Conservation (phyloP, 2,797 vertebrate species). For the Phrynocephalus forsythii region DNA sequence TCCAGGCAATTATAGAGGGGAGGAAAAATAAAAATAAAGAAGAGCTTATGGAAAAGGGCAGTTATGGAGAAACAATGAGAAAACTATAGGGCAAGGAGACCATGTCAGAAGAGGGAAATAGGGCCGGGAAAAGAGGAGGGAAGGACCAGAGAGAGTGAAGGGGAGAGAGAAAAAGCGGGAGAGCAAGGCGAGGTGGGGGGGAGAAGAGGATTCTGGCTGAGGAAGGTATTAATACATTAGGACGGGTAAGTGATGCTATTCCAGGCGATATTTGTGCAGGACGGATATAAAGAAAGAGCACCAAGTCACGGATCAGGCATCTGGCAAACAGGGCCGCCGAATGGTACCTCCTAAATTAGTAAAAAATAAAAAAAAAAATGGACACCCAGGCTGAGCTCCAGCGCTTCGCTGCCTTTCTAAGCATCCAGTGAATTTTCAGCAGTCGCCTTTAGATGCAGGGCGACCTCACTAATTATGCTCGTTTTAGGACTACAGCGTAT, state of each 20-base stretch:
- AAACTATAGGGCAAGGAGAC: neutral
- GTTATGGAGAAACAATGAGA: too few relatives aligned
- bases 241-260: constrained; percentile 15
- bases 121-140: neutral
- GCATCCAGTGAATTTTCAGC: neutral
- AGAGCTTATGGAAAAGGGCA: neutral
- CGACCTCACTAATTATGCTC: neutral
- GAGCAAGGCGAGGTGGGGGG: neutral
- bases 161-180: neutral
- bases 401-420: neutral
- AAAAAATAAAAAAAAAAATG: neutral
- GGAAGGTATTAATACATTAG: neutral
- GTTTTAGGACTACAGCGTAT: neutral
- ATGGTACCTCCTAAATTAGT: neutral
- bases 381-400: neutral
- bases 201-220: neutral
- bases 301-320: neutral
- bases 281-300: neutral
- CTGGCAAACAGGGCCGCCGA: neutral
- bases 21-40: neutral
- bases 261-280: neutral
- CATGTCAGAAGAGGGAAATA: too few relatives aligned
- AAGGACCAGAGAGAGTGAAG: neutral
- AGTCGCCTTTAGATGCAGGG: neutral
- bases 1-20: constrained; percentile 4